phyloP scores from a whole-genome alignment of 2,113 vertebrate genomes.

The Anser brachyrhynchus region DNA sequence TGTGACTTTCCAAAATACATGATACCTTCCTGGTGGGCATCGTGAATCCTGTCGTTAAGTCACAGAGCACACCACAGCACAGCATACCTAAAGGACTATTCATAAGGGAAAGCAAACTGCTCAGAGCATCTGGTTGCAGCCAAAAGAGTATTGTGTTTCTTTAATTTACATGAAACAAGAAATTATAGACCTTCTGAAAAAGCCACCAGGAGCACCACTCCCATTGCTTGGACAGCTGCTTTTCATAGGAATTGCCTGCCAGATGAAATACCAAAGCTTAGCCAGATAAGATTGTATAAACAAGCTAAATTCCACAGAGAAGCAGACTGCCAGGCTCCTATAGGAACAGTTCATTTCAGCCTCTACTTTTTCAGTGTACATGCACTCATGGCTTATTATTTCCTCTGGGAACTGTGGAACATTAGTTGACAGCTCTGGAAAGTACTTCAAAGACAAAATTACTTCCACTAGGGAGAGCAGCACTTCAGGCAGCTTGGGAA shows the following conservation, averaged over 20 bases:
- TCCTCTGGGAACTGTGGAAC: constrained; percentile 71
- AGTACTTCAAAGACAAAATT: constrained; percentile 74
- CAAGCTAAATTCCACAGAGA: constrained; percentile 72
- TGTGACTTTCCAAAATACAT: not conserved
- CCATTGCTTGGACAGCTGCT: constrained; percentile 78
- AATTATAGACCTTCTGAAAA: constrained; percentile 66
- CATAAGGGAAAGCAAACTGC: constrained; percentile 26
- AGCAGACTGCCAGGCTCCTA: constrained; percentile 72
- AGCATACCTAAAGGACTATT: not conserved
- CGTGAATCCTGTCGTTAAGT: not conserved
- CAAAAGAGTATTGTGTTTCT: constrained; percentile 46
- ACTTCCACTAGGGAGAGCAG: constrained; percentile 69
- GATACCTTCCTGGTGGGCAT: not conserved
- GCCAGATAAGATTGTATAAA: constrained; percentile 79
- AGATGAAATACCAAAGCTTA: constrained; percentile 77
- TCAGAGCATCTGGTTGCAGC: constrained; percentile 16
- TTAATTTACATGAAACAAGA: constrained; percentile 60
- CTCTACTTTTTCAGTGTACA: constrained; percentile 51
- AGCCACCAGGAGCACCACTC: constrained; percentile 64
- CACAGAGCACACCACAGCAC: not conserved
- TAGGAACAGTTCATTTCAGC: constrained; percentile 61
- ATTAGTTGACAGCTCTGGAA: constrained; percentile 74
- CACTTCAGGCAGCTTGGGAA: constrained; percentile 72
- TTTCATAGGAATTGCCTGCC: constrained; percentile 72
- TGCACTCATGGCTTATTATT: constrained; percentile 67